Evolutionary conservation across 2,888 invertebrate genomes (phyloP).

Genomic region (Hypselothyrea guttata): DNA sequence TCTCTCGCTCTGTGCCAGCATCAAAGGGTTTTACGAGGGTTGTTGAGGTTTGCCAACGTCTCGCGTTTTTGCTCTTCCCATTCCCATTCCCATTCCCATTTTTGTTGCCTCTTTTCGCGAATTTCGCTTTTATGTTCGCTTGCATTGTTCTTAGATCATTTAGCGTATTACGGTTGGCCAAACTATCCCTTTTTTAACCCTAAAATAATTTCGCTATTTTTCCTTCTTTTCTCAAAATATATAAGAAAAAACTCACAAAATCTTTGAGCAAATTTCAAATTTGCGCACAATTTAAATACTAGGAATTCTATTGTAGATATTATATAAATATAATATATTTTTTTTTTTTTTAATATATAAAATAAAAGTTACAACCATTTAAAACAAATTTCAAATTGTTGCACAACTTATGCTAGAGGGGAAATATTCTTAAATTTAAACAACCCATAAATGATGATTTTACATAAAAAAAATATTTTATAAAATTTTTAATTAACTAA

Average conservation of each 20-base stretch:
- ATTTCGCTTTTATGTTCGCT: constrained; percentile 27
- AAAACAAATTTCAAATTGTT: too few species aligned
- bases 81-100: background rate
- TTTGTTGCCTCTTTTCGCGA: constrained; percentile 64
- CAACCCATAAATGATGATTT: too few species aligned
- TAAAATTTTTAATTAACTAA: too few species aligned
- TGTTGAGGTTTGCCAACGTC: constrained; percentile 30
- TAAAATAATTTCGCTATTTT: background rate
- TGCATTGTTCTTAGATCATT: constrained; percentile 40
- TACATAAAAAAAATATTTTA: too few species aligned
- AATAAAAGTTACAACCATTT: too few species aligned
- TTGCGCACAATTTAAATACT: too few species aligned
- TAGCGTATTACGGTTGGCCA: constrained; percentile 7
- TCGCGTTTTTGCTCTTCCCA: constrained; percentile 24
- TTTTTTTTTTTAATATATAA: too few species aligned
- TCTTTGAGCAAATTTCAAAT: too few species aligned
- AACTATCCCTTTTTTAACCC: constrained; percentile 6
- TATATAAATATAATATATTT: too few species aligned
- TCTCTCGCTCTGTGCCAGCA: constrained; percentile 1
- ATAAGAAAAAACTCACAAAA: background rate
- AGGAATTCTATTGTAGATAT: too few species aligned
- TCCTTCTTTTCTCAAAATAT: background rate
- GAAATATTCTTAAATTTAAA: too few species aligned
- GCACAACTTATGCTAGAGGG: too few species aligned
- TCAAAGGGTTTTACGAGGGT: constrained; percentile 74